Evolutionary conservation across 2,113 vertebrate species (phyloP).

Genomic region (Pandion haliaetus): DNA sequence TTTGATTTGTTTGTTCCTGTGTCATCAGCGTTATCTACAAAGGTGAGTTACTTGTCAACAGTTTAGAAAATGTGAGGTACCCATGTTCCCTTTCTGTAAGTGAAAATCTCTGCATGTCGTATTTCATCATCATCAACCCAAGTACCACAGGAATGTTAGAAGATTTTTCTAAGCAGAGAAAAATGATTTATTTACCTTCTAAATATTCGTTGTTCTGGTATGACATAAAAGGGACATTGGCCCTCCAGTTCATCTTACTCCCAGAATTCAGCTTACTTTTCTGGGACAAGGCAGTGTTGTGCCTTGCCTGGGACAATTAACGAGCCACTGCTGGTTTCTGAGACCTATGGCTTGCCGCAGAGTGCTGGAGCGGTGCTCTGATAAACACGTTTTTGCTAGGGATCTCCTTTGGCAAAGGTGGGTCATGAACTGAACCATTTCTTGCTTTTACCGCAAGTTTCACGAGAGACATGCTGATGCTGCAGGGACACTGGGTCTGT

Average conservation of each 20-base stretch:
- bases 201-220: neutral
- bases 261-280: neutral
- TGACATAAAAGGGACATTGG: neutral
- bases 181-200: neutral
- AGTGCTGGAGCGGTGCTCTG: fast-evolving
- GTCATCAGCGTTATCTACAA: neutral
- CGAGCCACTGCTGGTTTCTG: neutral
- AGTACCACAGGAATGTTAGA: neutral
- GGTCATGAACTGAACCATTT: neutral
- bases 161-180: neutral
- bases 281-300: neutral
- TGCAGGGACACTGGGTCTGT: neutral
- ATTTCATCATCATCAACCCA: neutral
- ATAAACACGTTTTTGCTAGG: neutral
- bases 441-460: neutral
- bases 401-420: fast-evolving
- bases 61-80: neutral
- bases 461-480: neutral
- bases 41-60: constrained; percentile 1
- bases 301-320: neutral
- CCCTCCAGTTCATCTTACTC: neutral
- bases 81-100: neutral
- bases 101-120: neutral
- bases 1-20: constrained; percentile 18
- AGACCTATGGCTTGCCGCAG: fast-evolving